Conservation (phyloP, 2,888 invertebrate genomes). For the Aplocera efformata region DNA sequence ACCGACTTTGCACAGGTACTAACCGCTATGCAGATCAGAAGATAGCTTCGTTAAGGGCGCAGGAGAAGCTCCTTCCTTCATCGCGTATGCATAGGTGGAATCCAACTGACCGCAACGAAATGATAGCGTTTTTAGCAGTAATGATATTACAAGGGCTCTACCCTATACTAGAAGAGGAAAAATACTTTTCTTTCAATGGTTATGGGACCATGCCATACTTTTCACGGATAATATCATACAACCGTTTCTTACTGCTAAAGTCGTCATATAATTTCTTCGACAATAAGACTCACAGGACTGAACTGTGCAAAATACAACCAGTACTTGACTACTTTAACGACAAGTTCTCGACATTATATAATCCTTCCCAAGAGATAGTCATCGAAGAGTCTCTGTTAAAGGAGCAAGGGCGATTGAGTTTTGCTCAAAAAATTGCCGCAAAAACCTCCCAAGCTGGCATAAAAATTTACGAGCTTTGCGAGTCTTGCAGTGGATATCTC, state of each 20-base stretch:
- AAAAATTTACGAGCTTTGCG: conserved; percentile 7
- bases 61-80: background rate
- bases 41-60: background rate
- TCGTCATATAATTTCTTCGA: too few relatives aligned
- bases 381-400: conserved; percentile 7
- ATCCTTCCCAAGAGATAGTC: conserved; percentile 4
- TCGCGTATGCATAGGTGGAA: background rate
- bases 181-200: conserved; percentile 28
- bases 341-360: conserved; percentile 3
- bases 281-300: too few relatives aligned
- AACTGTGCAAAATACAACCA: conserved; percentile 1
- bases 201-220: conserved; percentile 29
- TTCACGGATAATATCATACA: conserved; percentile 29
- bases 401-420: background rate
- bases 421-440: conserved; percentile 1
- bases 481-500: conserved; percentile 8
- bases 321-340: conserved; percentile 4
- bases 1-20: conserved; percentile 9
- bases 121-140: conserved; percentile 18
- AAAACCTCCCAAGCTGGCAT: conserved; percentile 2
- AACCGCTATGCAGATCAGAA: conserved; percentile 6
- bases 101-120: conserved; percentile 5
- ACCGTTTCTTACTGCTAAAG: conserved; percentile 27
- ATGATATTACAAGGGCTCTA: conserved; percentile 27
- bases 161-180: conserved; percentile 26